Base-by-base conservation (phyloP, 2,888 invertebrate species). In the Cryptocephalus primarius region DNA sequence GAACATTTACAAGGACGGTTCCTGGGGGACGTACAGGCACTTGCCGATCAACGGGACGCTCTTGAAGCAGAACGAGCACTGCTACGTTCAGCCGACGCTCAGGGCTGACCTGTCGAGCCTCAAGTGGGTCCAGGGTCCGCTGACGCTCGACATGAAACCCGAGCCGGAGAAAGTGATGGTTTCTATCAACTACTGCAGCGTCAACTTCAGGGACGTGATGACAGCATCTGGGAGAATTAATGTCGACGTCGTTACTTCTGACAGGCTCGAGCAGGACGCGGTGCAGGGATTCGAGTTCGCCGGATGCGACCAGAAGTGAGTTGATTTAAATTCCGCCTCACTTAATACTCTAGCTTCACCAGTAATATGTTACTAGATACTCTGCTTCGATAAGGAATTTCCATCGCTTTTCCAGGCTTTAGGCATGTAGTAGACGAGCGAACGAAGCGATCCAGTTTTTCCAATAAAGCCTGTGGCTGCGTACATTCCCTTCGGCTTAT, bases 181-280 rank as follows among this genome's bases (percentile, higher is more conserved):
- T 9, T 41, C 22, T 55, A 48, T 54, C 9, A 77, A 83, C 59
- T 91, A 86, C 63, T 72, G 89, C 0, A 79, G 92, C 0, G 67
- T 96, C 10, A 97, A 96, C 72, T 96, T 95, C 80, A 82, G 90
- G 61, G 96, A 96, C 67, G 75, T 96, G 0, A 95, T 96, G 96
- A 75, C 90, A 1, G 90, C 94, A 0, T 89, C 89, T 1, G 95
- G 93, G 1, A 90, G 90, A 61, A 77, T 96, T 8, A 82, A 87
- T 8, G 79, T 82, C 0, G 94, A 95, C 64, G 79, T 88, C 1
- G 80, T 89, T 1, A 85, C 86, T 0, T 75, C 75, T 32, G 75
- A 74, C 1, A 73, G 83, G n/a, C 62, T 77, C 22, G 72, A 76
- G 9, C 79, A 87, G 55, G 81, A 80, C 53, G 79, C 78, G 56